A percentile compares a stretch with the other conserved stretches of the same genome.
Conservation (phyloP, 2,113 vertebrate genomes). For the Galbula dea region DNA sequence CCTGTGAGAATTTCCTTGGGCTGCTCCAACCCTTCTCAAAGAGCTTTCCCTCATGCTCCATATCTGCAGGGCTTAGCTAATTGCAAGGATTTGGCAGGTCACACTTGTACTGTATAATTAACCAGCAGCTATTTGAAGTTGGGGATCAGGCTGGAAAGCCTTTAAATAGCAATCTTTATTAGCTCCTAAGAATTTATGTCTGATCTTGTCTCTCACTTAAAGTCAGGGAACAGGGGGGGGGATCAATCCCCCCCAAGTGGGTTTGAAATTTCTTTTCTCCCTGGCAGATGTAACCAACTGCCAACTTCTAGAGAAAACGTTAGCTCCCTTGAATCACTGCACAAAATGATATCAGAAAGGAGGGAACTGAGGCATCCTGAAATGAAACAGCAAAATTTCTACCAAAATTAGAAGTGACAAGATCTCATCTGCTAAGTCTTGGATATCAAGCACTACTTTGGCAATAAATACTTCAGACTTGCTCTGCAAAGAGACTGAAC, state of each 20-base stretch:
- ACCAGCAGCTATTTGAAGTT: neutral
- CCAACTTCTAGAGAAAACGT: neutral
- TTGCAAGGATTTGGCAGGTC: neutral
- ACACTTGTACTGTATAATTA: neutral
- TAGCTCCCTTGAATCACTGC: neutral
- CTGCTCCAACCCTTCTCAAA: neutral
- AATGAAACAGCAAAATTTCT: neutral
- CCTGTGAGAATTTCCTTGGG: neutral
- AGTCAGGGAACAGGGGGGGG: neutral
- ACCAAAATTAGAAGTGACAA: neutral
- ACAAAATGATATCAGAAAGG: neutral
- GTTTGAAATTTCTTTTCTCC: neutral
- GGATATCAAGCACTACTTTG: neutral
- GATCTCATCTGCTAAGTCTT: neutral
- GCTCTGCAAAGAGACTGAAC: neutral
- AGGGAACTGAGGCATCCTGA: neutral
- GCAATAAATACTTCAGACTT: neutral
- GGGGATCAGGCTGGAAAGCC: neutral
- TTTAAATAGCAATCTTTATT: neutral
- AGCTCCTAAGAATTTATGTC: neutral
- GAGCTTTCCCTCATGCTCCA: neutral
- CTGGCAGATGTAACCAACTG: neutral
- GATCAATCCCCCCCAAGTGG: neutral
- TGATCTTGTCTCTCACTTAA: neutral
- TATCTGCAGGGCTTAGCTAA: neutral